Evolutionary conservation across 2,888 invertebrate species (phyloP), one percentile per base, ranked within the genome.

Genomic region (Colletes collaris): DNA sequence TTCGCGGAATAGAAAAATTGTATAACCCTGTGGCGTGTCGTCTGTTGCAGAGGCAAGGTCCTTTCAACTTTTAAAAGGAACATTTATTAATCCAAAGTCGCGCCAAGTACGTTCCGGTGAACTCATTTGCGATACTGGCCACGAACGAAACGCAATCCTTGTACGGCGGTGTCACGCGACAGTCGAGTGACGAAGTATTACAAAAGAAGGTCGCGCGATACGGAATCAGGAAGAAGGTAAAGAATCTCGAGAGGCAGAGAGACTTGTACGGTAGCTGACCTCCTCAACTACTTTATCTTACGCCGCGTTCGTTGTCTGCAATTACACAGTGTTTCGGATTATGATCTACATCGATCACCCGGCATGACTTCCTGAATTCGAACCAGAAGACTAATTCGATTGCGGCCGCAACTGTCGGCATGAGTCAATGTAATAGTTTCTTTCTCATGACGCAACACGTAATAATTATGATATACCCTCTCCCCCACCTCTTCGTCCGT

Each of bases 201-300:
- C 35, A 37, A 40, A 60, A 66, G 76, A 78, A 84, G 82, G 82
- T 60, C 79, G 70, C 13, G 55, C 59, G 70, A 58, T 37, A 68
- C 64, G 82, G 85, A 86, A 87, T 84, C 84, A 88, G 88, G 89
- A 89, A 89, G 82, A 77, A 86, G 86, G 87, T 88, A 88, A 86
- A 76, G 55, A 68, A 55, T 58, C 67, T 65, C 37, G 56, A 13
- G 46, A 27, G 27, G 27, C 27, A 2, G 27, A 35, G 7, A 44
- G 52, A 63, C 60, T 63, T 65, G 44, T 46, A 69, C 40, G 56
- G 77, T 7, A 76, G 49, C 16, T 10, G 70, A 67, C 66, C 74
- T 78, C 71, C 59, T 19, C 11, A 49, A 27, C 44, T n/a, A 10
- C 13, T 35, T 2, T 46, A 46, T 37, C 37, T 37, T 37, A 13